phyloP scores from a whole-genome alignment of 2,113 vertebrate genomes.

The Oreochromis spilurus region DNA sequence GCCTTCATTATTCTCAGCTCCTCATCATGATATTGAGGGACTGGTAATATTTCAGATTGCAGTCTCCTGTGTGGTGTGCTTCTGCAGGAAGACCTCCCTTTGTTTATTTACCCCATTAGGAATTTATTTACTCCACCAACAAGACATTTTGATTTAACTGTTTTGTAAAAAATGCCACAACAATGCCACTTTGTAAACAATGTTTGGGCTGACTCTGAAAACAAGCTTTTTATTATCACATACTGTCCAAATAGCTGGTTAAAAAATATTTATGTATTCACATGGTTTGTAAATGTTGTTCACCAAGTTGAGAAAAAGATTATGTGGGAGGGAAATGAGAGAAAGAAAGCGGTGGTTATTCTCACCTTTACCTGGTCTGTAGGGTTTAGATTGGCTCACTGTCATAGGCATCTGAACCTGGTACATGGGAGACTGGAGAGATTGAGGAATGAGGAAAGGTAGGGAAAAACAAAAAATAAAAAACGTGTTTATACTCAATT shows the following conservation, averaged over 20 bases:
- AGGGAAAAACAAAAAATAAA: neutral
- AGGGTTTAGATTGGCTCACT: slow-evolving; percentile 97
- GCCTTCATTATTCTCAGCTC: neutral
- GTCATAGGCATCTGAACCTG: slow-evolving; percentile 96
- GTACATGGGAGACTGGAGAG: slow-evolving; percentile 86
- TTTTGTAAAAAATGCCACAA: neutral
- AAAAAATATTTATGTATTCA: neutral
- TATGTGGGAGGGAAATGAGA: neutral
- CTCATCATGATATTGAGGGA: neutral
- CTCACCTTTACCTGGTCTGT: slow-evolving; percentile 99
- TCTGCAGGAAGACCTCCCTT: neutral
- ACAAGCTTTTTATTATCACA: neutral
- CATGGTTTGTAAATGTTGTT: neutral
- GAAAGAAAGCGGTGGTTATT: slow-evolving; percentile 62
- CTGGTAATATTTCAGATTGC: neutral
- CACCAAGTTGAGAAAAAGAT: neutral
- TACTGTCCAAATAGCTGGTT: neutral
- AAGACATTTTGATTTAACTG: neutral
- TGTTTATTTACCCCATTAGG: neutral
- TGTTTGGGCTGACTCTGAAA: neutral
- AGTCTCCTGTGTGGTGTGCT: neutral
- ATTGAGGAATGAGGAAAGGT: neutral
- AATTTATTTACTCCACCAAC: neutral
- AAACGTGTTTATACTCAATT: slow-evolving; percentile 2
- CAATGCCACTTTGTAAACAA: neutral